Evolutionary conservation across 92 coral and sea anemone species (phyloP).

Genomic region (Isaurus tuberculatus): DNA sequence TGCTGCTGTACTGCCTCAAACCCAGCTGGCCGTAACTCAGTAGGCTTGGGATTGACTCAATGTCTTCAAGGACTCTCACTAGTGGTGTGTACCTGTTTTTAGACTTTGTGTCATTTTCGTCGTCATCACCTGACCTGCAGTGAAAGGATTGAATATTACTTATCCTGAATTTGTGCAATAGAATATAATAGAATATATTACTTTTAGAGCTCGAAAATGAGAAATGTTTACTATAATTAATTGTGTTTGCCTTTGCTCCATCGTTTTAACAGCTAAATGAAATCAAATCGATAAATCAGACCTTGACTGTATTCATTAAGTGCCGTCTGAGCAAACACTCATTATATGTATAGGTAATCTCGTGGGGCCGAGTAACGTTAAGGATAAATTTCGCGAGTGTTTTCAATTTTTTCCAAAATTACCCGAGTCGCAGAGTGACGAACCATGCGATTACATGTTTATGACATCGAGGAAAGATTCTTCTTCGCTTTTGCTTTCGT

Average conservation of each 20-base stretch:
- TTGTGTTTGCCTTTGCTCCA: neutral
- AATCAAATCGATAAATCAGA: neutral
- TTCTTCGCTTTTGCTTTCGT: too few relatives aligned
- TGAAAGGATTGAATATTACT: neutral
- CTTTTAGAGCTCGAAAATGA: neutral
- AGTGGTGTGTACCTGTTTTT: slow-evolving; percentile 71
- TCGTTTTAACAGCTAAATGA: neutral
- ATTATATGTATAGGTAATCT: too few relatives aligned
- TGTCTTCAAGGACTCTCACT: slow-evolving; percentile 67
- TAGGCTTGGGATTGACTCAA: slow-evolving; percentile 80
- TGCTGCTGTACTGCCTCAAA: slow-evolving; percentile 84
- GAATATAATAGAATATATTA: too few relatives aligned
- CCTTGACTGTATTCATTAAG: neutral
- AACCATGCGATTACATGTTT: too few relatives aligned
- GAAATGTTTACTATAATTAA: neutral
- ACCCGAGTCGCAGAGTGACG: too few relatives aligned
- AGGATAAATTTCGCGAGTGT: too few relatives aligned
- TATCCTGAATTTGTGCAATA: neutral
- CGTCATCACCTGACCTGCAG: slow-evolving; percentile 21
- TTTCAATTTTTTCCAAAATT: too few relatives aligned
- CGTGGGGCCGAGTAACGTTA: too few relatives aligned
- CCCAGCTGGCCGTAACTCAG: slow-evolving; percentile 80
- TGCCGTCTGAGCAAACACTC: neutral
- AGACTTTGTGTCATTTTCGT: slow-evolving; percentile 40
- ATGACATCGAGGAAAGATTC: too few relatives aligned